Evolutionary conservation across 2,797 vertebrate genomes (phyloP).

Genomic region (Halcyon smyrnensis): DNA sequence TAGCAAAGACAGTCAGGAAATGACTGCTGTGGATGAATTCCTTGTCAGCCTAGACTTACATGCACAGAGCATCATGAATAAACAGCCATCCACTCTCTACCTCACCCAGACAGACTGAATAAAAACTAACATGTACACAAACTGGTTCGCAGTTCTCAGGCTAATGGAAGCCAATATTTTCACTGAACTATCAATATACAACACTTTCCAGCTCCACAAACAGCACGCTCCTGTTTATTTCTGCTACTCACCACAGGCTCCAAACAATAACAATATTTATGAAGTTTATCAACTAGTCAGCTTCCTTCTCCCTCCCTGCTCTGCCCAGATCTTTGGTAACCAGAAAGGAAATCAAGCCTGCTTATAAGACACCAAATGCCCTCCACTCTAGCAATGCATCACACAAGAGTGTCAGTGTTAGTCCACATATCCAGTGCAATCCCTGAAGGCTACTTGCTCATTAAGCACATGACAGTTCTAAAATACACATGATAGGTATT

Average conservation of each 20-base stretch:
- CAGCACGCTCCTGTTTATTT: not conserved
- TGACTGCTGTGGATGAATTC: not conserved
- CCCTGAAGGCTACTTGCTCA: not conserved
- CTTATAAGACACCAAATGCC: not conserved
- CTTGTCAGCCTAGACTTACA: not conserved
- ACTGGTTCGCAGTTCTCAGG: not conserved
- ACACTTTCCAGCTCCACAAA: not conserved
- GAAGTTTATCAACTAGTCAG: not conserved
- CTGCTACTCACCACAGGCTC: not conserved
- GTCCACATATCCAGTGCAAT: not conserved
- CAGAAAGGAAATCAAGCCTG: not conserved
- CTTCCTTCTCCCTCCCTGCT: not conserved
- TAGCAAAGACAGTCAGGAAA: not conserved
- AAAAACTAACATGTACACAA: not conserved
- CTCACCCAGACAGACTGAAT: not conserved
- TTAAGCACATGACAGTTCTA: not conserved
- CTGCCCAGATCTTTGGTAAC: not conserved
- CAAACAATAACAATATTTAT: not conserved
- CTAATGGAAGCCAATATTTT: not conserved
- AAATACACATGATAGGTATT: accelerated
- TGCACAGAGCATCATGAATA: not conserved
- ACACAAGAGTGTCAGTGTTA: not conserved
- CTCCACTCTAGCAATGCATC: not conserved
- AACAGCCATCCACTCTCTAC: not conserved
- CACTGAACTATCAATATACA: not conserved